Evolutionary conservation across 2,797 vertebrate genomes (phyloP).

Genomic region (Morelia viridis): DNA sequence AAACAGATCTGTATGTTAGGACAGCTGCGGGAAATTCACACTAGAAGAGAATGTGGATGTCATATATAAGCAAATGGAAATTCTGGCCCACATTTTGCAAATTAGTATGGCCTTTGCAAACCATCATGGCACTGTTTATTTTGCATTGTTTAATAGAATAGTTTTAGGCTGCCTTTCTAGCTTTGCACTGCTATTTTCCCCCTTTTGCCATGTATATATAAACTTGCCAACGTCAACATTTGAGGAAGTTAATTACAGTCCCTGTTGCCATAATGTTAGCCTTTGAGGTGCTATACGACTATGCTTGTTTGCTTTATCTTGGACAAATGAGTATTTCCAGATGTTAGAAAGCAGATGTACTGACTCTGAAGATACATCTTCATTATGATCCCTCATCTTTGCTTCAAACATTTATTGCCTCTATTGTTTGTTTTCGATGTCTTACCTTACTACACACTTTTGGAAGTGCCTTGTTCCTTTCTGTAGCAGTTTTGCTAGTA

Average conservation of each 20-base stretch:
- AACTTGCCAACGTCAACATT: background rate
- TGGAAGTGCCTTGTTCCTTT: too few relatives aligned
- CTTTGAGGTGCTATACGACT: background rate
- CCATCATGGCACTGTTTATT: background rate
- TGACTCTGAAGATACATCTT: background rate
- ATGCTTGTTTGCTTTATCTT: background rate
- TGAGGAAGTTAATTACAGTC: background rate
- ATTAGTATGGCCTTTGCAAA: background rate
- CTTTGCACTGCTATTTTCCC: background rate
- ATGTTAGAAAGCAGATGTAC: background rate
- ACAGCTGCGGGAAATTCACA: background rate
- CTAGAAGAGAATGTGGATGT: background rate
- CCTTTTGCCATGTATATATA: background rate
- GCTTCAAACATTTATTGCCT: background rate
- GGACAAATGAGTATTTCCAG: constrained; percentile 18
- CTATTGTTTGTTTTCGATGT: background rate
- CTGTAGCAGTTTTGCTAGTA: background rate
- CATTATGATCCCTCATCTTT: background rate
- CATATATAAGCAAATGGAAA: background rate
- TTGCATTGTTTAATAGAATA: background rate
- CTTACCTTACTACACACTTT: background rate
- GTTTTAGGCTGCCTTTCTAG: background rate
- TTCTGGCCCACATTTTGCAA: background rate
- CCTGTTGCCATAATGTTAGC: too few relatives aligned
- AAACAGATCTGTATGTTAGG: background rate